A percentile compares a stretch with the other conserved stretches of the same genome.
Conservation (phyloP, 2,113 vertebrate species). For the Psephotus haematonotus region DNA sequence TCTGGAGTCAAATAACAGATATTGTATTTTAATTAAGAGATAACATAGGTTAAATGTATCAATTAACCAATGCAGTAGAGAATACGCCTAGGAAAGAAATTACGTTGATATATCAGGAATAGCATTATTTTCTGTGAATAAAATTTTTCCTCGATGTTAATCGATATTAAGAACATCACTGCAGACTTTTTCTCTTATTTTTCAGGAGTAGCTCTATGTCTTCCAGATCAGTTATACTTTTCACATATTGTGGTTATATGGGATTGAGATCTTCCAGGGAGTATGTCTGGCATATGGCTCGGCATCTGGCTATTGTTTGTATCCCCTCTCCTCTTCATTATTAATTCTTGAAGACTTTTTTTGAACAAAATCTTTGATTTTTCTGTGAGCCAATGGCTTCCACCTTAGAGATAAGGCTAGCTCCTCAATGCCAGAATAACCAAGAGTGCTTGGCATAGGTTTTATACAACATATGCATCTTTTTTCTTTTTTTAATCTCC, state of each 20-base stretch:
- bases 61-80: not conserved
- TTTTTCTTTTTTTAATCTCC: constrained; percentile 7
- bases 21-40: not conserved
- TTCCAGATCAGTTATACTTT: not conserved
- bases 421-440: not conserved
- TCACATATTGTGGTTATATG: not conserved
- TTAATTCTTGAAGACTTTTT: constrained; percentile 29
- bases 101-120: not conserved
- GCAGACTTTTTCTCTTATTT: not conserved
- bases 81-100: not conserved
- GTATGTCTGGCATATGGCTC: not conserved
- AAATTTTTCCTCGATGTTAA: not conserved
- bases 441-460: not conserved
- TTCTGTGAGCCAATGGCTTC: not conserved
- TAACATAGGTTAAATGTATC: not conserved
- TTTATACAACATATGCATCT: not conserved
- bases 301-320: not conserved
- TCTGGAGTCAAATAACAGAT: not conserved
- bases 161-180: not conserved
- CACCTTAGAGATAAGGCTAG: not conserved
- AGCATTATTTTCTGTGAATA: not conserved
- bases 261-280: not conserved
- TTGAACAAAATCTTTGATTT: not conserved
- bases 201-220: not conserved
- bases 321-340: not conserved